Evolutionary conservation across 2,888 invertebrate genomes (phyloP).

Genomic region (Rhagonycha lutea): DNA sequence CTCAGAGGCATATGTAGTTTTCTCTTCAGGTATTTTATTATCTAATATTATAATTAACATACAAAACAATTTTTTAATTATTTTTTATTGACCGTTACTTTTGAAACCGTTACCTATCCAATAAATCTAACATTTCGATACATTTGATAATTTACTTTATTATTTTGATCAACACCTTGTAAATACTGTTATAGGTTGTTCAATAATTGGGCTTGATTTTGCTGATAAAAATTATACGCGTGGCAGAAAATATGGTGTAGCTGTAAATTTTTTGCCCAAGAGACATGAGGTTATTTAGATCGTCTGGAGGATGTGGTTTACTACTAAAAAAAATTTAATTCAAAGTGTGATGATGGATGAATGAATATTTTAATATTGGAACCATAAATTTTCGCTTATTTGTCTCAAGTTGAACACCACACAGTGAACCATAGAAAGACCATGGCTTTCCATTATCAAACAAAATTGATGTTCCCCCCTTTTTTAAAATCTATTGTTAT

Average conservation of each 20-base stretch:
- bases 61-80: not conserved
- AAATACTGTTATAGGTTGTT: not conserved
- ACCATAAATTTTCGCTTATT: not conserved
- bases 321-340: not conserved
- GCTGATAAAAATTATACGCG: not conserved
- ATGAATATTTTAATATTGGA: not conserved
- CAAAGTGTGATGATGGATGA: not conserved
- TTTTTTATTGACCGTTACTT: not conserved
- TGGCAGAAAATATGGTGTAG: not conserved
- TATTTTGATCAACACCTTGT: not conserved
- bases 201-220: not conserved
- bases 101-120: not conserved
- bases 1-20: not conserved
- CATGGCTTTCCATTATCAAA: too few relatives aligned
- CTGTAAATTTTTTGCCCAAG: not conserved
- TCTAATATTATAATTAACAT: not conserved
- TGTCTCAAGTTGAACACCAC: too few relatives aligned
- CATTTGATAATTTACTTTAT: not conserved
- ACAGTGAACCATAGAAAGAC: too few relatives aligned
- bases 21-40: conserved; percentile 1
- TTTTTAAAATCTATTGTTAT: not conserved
- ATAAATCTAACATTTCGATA: not conserved
- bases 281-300: not conserved
- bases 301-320: not conserved
- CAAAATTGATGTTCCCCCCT: not conserved